Evolutionary conservation across 92 coral and sea anemone genomes (phyloP), one percentile per base, ranked within the genome.

Genomic region (Zoanthus gigantus): DNA sequence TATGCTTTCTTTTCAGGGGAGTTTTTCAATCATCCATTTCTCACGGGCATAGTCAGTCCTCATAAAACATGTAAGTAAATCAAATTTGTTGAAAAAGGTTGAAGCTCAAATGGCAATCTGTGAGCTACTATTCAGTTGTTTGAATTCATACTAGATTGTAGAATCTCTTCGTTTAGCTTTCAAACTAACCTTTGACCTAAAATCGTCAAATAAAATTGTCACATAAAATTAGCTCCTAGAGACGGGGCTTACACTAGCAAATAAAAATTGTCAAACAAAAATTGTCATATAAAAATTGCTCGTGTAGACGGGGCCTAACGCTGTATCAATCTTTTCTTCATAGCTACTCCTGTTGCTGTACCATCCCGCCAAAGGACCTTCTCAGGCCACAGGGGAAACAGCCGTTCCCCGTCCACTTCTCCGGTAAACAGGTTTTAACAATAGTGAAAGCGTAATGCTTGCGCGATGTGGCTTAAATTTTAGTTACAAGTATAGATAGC

Each of bases 311-410:
- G 72, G 42, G 15, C 48, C 74, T 11, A 75, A 78, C 17, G 87
- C 58, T 88, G 74, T 47, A 75, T 73, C 12, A 11, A 79, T 9
- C 58, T 63, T 78, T 50, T 79, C 6, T 46, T 31, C 50, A 32
- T 73, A 94, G 94, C 98, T 32, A 91, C 98, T n/a, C 96, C 98
- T 13, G 95, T 94, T 44, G 98, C 98, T 71, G 98, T 94, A 0
- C 98, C 98, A 9, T 65, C 82, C 48, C 87, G 89, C 54, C 94
- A 93, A 54, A 88, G 93, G 79, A 91, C 94, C 47, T 60, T 89
- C 87, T 90, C 92, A 12, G 95, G 90, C 16, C 47, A 69, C 53
- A 86, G 95, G 54, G 78, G 93, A 32, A 78, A 72, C 14, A 76
- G 88, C 44, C 82, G 92, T 46, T 94, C 98, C 53, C 92, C 95